These are phyloP conservation scores for Agonopterix alstromeriana DNA, from an alignment of 2,888 invertebrate species.

Conservation along the genomic window DNA sequence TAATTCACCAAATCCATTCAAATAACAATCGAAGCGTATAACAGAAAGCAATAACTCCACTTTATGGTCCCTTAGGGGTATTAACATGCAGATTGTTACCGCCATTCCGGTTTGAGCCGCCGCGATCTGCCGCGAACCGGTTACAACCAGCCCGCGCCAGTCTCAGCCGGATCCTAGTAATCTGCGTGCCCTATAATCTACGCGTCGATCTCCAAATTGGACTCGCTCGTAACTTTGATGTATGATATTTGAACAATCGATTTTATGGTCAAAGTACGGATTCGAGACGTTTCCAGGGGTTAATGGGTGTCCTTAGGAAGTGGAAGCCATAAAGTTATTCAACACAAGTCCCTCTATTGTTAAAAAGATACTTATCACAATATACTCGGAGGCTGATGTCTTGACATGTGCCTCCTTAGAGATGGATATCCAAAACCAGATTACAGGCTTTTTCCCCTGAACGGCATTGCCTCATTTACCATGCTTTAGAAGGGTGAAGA, in stretches of 20 bases:
- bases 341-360: too few relatives aligned
- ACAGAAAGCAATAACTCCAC: constrained; percentile 28
- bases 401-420: too few relatives aligned
- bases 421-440: too few relatives aligned
- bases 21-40: constrained; percentile 29
- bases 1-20: constrained; percentile 22
- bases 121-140: not conserved
- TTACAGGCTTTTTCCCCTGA: too few relatives aligned
- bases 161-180: constrained; percentile 3
- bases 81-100: constrained; percentile 42
- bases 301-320: not conserved
- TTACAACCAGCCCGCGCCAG: not conserved
- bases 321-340: not conserved
- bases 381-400: too few relatives aligned
- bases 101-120: constrained; percentile 7
- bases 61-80: constrained; percentile 38
- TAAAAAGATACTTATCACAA: too few relatives aligned
- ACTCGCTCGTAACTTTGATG: not conserved
- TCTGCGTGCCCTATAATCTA: constrained; percentile 4
- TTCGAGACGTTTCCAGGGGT: not conserved
- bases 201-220: constrained; percentile 3
- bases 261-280: not conserved
- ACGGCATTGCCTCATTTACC: too few relatives aligned
- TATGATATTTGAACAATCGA: not conserved
- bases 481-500: too few relatives aligned